Evolutionary conservation across 2,888 invertebrate genomes (phyloP).

Genomic region (Frankliniella intonsa): DNA sequence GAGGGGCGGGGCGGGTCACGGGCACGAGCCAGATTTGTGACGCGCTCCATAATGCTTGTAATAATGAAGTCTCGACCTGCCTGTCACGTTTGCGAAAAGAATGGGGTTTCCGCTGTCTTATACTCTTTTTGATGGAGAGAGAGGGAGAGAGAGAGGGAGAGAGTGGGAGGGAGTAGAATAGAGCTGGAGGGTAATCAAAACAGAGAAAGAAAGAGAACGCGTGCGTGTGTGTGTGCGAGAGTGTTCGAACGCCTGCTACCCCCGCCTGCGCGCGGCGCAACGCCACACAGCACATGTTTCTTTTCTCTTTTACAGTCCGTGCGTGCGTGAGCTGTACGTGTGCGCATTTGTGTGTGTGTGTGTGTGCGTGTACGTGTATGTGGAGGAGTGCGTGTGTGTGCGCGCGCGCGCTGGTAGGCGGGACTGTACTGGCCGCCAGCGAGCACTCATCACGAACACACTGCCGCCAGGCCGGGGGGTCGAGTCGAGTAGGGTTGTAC

Average conservation of each 20-base stretch:
- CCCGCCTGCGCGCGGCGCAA: not conserved
- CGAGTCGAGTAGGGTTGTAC: too few species aligned
- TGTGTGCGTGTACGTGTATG: conserved; percentile 3
- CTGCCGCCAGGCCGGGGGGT: too few species aligned
- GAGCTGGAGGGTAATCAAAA: not conserved
- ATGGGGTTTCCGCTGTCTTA: too few species aligned
- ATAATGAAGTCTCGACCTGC: too few species aligned
- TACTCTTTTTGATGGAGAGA: not conserved
- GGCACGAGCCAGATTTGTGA: too few species aligned
- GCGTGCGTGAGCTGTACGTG: conserved; percentile 17
- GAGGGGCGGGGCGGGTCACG: too few species aligned
- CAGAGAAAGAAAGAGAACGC: not conserved
- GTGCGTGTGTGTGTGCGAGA: not conserved
- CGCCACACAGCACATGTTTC: conserved; percentile 13
- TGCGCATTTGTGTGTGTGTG: not conserved
- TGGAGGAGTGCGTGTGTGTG: not conserved
- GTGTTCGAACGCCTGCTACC: not conserved
- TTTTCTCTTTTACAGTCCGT: conserved; percentile 8
- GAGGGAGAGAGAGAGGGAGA: not conserved
- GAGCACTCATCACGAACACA: too few species aligned
- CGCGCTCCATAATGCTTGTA: too few species aligned
- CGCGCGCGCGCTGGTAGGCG: not conserved
- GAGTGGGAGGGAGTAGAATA: not conserved
- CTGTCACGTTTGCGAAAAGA: too few species aligned
- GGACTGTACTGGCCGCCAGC: too few species aligned